Evolutionary conservation across 2,113 vertebrate genomes (phyloP).

Genomic region (Anoplopoma fimbria): DNA sequence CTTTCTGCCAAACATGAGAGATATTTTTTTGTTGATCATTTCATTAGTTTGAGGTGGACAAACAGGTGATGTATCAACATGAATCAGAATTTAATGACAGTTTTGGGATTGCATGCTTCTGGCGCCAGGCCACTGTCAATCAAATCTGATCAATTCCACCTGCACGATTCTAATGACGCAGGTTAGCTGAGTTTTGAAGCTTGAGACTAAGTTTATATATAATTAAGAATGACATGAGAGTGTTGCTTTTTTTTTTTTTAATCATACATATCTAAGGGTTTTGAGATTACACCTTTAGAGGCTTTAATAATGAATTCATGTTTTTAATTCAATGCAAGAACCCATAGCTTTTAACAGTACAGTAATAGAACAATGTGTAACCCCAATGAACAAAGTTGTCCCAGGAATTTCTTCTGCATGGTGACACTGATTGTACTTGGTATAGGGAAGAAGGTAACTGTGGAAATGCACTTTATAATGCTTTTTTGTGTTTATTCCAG

Average conservation of each 20-base stretch:
- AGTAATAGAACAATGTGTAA: not conserved
- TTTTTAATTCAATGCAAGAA: not conserved
- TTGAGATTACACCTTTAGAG: not conserved
- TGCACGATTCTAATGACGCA: not conserved
- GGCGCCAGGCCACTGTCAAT: not conserved
- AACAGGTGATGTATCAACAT: not conserved
- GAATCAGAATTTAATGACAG: conserved; percentile 1
- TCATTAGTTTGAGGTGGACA: not conserved
- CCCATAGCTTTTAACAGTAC: not conserved
- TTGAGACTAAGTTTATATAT: not conserved
- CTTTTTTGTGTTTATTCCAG: conserved; percentile 71
- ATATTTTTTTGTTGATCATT: not conserved
- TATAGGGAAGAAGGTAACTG: not conserved
- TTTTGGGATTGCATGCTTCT: not conserved
- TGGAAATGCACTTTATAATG: not conserved
- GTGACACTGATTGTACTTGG: not conserved
- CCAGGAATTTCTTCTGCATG: not conserved
- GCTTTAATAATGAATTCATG: too few relatives aligned
- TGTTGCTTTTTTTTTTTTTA: not conserved
- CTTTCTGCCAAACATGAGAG: not conserved
- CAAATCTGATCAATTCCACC: not conserved
- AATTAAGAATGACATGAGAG: not conserved
- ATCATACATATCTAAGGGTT: not conserved
- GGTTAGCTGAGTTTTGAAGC: not conserved
- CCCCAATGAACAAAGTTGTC: not conserved